Evolutionary conservation across 2,797 vertebrate genomes (phyloP), one percentile per base, ranked within the genome.

Genomic region (Salmo trutta): DNA sequence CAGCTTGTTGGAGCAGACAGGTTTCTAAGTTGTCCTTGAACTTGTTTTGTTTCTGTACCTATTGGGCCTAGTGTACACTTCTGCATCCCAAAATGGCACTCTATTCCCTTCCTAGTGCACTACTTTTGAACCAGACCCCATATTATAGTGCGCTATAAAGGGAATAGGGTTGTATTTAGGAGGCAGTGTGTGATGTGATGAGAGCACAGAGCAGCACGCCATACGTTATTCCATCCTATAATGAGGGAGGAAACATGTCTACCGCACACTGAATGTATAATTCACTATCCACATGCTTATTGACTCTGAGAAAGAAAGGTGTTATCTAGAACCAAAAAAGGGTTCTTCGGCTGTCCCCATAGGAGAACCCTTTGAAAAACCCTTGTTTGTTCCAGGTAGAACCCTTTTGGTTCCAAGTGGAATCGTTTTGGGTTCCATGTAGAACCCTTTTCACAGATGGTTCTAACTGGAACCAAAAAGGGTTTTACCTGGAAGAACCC

Each of bases 151-250:
- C 5, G 5, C 19, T 8, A n/a, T 19, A 2, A n/a, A 59, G 8
- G 19, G 8, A 59, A 59, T 21, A 59, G 6, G 56, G 6, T n/a
- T 6, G n/a, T n/a, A n/a, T 59, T 59, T 59, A 17, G n/a, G n/a
- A 59, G 41, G 41, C 56, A 2, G 56, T 6, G 56, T 59, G 19
- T 51, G 85, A 82, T 90, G 91, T 86, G 89, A 91, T 89, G 89
- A 88, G 88, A 86, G 88, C 84, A 90, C 90, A 91, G 91, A 90
- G 89, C 91, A 91, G 91, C 90, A 89, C 82, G 90, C 87, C 87
- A 92, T 94, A 90, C 92, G 93, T 94, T 92, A 94, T 94, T 93
- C 91, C 86, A 81, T 83, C 91, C 92, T 87, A 91, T 93, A 88
- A 93, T 82, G 84, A 80, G 84, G 85, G 87, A 70, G 88, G 90